Percentiles rank a stretch among this genome's conserved stretches.
These are phyloP conservation scores for Engystomops pustulosus DNA, from an alignment of 2,113 vertebrate genomes.

Conservation along the genomic window DNA sequence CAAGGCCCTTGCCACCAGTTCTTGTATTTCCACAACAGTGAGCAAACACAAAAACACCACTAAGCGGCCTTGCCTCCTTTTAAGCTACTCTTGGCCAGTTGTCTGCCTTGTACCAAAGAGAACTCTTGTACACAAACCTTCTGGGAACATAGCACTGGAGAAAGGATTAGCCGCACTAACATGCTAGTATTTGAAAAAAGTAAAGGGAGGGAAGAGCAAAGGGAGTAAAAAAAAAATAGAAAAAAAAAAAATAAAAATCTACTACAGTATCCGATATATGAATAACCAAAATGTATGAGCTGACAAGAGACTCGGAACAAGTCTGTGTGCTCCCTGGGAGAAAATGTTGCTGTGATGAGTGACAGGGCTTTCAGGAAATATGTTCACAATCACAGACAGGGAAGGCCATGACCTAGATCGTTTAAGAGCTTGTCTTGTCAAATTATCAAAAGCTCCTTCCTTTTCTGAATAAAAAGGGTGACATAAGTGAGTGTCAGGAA, in stretches of 20 bases:
- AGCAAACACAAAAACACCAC: constrained; percentile 87
- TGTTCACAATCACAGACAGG: constrained; percentile 88
- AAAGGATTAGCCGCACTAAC: constrained; percentile 83
- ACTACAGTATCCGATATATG: constrained; percentile 80
- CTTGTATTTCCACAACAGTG: constrained; percentile 89
- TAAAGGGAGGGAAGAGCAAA: constrained; percentile 57
- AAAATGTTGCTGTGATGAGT: constrained; percentile 89
- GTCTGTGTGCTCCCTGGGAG: constrained; percentile 82
- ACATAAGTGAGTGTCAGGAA: constrained; percentile 90
- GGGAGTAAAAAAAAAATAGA: constrained; percentile 62
- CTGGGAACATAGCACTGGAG: constrained; percentile 78
- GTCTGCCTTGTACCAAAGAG: constrained; percentile 81
- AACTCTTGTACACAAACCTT: constrained; percentile 78
- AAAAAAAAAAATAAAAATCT: constrained; percentile 60
- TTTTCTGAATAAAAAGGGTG: constrained; percentile 86
- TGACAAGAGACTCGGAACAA: constrained; percentile 80
- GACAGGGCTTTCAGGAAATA: constrained; percentile 88
- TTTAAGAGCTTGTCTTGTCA: constrained; percentile 91
- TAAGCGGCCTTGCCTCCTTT: constrained; percentile 83
- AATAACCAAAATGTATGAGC: constrained; percentile 83
- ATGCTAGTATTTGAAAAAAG: constrained; percentile 73
- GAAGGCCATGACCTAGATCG: constrained; percentile 87
- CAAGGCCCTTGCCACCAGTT: constrained; percentile 87
- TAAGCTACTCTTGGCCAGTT: constrained; percentile 82
- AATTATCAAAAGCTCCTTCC: constrained; percentile 89